These are phyloP conservation scores for Garra rufa DNA, from an alignment of 2,113 vertebrate species.

Conservation along the genomic window DNA sequence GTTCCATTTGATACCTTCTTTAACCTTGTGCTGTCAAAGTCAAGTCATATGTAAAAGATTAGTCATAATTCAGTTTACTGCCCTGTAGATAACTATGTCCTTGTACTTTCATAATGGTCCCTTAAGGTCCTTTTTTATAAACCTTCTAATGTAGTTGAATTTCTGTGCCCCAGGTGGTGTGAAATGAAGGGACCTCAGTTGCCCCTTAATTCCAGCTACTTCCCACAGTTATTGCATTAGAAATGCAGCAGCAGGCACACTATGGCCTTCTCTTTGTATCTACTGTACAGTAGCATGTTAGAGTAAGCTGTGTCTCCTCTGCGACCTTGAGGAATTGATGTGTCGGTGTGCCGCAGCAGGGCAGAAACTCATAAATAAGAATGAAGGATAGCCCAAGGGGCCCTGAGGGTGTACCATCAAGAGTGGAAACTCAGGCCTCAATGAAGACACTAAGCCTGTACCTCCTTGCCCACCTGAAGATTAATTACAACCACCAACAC, in stretches of 20 bases:
- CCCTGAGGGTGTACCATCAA: constrained; percentile 27
- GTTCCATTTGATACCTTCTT: not conserved
- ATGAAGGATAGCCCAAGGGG: constrained; percentile 74
- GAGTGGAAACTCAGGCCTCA: constrained; percentile 55
- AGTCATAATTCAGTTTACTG: constrained; percentile 8
- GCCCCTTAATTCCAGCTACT: constrained; percentile 24
- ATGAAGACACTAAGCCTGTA: constrained; percentile 59
- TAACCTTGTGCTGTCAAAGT: not conserved
- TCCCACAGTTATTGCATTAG: constrained; percentile 30
- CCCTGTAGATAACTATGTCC: not conserved
- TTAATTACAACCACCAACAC: constrained; percentile 69
- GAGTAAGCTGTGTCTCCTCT: constrained; percentile 55
- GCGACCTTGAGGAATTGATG: constrained; percentile 77
- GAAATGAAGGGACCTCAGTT: constrained; percentile 11
- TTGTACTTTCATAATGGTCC: not conserved
- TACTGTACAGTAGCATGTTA: constrained; percentile 48
- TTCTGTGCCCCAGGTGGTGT: constrained; percentile 20
- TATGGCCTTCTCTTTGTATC: constrained; percentile 21
- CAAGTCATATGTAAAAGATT: constrained; percentile 13
- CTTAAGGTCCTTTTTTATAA: constrained; percentile 23
- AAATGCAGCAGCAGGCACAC: not conserved
- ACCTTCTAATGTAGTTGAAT: constrained; percentile 19
- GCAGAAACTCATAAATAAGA: constrained; percentile 80
- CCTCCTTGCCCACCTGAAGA: constrained; percentile 67
- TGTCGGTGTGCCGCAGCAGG: constrained; percentile 68